phyloP scores from a whole-genome alignment of 1,140 invertebrate genomes.

The Neodiprion fabricii region DNA sequence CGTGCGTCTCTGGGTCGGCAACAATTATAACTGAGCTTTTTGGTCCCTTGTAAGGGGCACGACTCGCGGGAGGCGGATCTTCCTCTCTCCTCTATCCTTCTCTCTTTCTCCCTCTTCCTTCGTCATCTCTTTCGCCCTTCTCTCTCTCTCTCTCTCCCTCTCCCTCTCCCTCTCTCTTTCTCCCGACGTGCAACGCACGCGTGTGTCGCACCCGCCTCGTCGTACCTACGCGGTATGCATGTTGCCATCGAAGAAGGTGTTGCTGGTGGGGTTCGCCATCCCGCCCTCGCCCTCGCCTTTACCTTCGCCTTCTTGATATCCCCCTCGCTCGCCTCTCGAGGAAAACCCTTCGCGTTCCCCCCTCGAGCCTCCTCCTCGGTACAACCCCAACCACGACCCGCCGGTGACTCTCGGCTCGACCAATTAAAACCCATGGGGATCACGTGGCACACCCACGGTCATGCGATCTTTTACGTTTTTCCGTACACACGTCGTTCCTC shows the following conservation, averaged over 20 bases:
- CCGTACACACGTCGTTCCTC: slow-evolving; percentile 22
- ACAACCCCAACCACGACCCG: slow-evolving; percentile 25
- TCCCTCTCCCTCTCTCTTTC: slow-evolving; percentile 7
- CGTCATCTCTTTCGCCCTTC: slow-evolving; percentile 1
- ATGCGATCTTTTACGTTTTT: slow-evolving; percentile 27
- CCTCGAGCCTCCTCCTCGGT: neutral
- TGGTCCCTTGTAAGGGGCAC: slow-evolving; percentile 40
- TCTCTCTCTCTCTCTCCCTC: slow-evolving; percentile 10
- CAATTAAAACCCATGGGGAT: slow-evolving; percentile 59
- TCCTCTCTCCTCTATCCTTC: slow-evolving; percentile 26
- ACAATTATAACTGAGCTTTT: slow-evolving; percentile 65
- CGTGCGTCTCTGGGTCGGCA: slow-evolving; percentile 52
- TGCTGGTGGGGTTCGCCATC: slow-evolving; percentile 55
- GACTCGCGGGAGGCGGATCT: slow-evolving; percentile 34
- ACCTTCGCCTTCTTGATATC: slow-evolving; percentile 18
- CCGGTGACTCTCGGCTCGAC: slow-evolving; percentile 40
- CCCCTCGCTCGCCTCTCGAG: neutral
- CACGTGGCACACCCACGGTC: slow-evolving; percentile 47
- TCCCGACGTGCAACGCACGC: neutral
- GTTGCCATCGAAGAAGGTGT: slow-evolving; percentile 51
- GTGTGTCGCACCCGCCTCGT: slow-evolving; percentile 24
- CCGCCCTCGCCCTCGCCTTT: slow-evolving; percentile 48
- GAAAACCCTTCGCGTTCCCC: neutral
- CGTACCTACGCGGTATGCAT: slow-evolving; percentile 26
- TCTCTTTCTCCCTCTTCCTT: slow-evolving; percentile 13